Conservation (phyloP, 1,140 invertebrate genomes). For the Heliothis subflexa region DNA sequence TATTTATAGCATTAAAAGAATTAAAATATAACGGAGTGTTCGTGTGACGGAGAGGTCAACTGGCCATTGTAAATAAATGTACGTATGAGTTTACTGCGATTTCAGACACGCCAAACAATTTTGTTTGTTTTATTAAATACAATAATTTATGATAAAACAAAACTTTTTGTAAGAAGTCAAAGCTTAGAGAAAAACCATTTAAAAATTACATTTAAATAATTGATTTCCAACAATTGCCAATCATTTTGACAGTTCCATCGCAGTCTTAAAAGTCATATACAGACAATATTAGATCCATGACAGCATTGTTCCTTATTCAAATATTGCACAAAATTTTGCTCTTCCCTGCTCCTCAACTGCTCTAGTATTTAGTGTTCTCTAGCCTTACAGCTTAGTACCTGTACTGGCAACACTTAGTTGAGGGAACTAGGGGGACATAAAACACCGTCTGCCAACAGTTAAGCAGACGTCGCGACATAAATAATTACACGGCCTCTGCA, state of each 20-base stretch:
- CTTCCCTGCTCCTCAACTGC: no score
- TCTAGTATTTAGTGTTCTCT: no score
- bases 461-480: slow-evolving; percentile 66
- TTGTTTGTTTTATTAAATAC: neutral
- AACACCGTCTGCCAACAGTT: slow-evolving; percentile 29
- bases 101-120: slow-evolving; percentile 5
- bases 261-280: no score
- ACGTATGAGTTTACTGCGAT: slow-evolving; percentile 23
- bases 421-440: slow-evolving; percentile 10
- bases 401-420: neutral
- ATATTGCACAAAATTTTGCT: no score
- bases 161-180: no score
- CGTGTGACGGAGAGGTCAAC: neutral
- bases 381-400: neutral
- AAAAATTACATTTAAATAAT: no score
- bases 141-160: no score
- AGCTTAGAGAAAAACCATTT: no score
- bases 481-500: slow-evolving; percentile 70
- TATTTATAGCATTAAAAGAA: neutral
- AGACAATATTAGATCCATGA: no score
- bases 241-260: no score
- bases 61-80: slow-evolving; percentile 22
- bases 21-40: neutral
- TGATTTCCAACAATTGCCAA: no score
- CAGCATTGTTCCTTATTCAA: no score